These are phyloP conservation scores for Torymus texanus DNA, from an alignment of 2,888 invertebrate genomes.

Conservation along the genomic window DNA sequence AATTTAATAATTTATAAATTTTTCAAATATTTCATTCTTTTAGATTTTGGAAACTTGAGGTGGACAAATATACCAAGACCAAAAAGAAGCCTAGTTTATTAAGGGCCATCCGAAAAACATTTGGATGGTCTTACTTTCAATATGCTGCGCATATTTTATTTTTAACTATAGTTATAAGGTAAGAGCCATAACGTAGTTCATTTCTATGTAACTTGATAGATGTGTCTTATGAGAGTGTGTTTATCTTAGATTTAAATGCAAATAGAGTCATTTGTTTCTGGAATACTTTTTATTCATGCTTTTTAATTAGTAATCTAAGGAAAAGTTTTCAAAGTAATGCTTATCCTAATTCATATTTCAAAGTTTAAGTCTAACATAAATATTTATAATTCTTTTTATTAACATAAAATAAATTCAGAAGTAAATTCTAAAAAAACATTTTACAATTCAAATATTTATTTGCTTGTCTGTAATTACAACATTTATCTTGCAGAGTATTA, in stretches of 20 bases:
- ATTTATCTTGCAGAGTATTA: slow-evolving; percentile 76
- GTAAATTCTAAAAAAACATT: neutral
- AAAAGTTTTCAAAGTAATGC: no score
- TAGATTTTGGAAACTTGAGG: slow-evolving; percentile 80
- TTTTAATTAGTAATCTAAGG: no score
- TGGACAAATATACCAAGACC: slow-evolving; percentile 75
- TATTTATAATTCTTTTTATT: no score
- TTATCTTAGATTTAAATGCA: no score
- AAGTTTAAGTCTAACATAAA: no score
- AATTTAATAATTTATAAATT: neutral
- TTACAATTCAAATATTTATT: neutral
- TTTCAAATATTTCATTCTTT: slow-evolving; percentile 34
- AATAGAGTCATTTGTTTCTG: no score
- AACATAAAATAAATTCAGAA: no score
- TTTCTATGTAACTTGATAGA: no score
- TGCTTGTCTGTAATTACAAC: slow-evolving; percentile 63
- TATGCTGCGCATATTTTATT: slow-evolving; percentile 79
- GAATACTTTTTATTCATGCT: no score
- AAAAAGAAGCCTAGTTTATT: slow-evolving; percentile 79
- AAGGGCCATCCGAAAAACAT: slow-evolving; percentile 79
- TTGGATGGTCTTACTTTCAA: slow-evolving; percentile 79
- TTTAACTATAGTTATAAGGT: slow-evolving; percentile 79
- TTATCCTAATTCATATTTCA: no score
- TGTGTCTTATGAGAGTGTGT: no score
- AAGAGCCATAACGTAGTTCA: slow-evolving; percentile 23